Evolutionary conservation across 2,113 vertebrate genomes (phyloP), one percentile per base, ranked within the genome.

Genomic region (Odocoileus hemionus): DNA sequence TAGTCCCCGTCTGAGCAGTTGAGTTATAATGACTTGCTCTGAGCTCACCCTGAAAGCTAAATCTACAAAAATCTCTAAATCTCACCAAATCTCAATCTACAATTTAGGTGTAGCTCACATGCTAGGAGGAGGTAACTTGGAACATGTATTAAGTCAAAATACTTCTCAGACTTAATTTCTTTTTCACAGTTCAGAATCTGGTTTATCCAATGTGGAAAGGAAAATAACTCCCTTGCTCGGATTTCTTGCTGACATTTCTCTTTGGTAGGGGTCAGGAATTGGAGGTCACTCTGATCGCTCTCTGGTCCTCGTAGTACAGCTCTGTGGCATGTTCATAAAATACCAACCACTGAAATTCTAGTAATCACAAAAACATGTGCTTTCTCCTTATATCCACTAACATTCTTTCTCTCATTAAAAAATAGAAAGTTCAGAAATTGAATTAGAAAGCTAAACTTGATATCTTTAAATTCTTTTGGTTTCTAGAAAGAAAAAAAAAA

Each of bases 281-380:
- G 64, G 89, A 23, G 6, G 10, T 2, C 47, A 0, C 60, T 89
- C 58, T 67, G 43, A 79, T 74, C 2, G 12, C 91, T 39, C 54
- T 21, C 86, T 96, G 19, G 57, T 78, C 55, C 86, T 97, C 90
- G 10, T 79, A 33, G 26, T 67, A 26, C 57, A 67, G 58, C 74
- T 92, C 92, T 50, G 91, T 93, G 97, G 86, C 93, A 87, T 98
- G 97, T 98, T 95, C 95, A 97, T 93, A 80, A 98, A 98, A 97
- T 98, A 97, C 94, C 95, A 98, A 94, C 97, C 90, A 90, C 95
- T 91, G 83, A 92, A 96, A 93, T 92, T 79, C 89, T 96, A 52
- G 47, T 98, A 98, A 98, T 98, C 93, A 97, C 64, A 97, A 98
- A 98, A 98, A 97, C 83, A 89, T 98, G 97, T 93, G 96, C 82